Conservation (phyloP, 2,113 vertebrate species). For the Mustela lutreola region DNA sequence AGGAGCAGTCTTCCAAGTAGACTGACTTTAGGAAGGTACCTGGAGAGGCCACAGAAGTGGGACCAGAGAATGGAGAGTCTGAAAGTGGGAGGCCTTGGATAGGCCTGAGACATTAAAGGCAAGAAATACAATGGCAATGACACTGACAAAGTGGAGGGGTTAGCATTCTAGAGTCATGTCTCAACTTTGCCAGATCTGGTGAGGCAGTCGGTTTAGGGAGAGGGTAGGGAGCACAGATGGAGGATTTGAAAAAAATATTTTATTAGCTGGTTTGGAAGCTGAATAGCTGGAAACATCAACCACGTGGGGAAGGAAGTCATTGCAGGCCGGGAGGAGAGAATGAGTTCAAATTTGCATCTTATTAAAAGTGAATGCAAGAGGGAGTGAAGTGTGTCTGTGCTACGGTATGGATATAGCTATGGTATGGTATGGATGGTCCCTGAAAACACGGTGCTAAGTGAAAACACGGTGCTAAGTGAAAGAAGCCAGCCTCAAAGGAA, state of each 20-base stretch:
- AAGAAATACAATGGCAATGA: background rate
- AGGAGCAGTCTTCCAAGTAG: background rate
- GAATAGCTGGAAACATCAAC: background rate
- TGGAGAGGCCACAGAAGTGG: background rate
- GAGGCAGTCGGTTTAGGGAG: background rate
- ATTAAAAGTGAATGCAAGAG: slow-evolving; percentile 34
- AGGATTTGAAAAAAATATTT: background rate
- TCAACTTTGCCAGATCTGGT: background rate
- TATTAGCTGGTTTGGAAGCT: slow-evolving; percentile 16
- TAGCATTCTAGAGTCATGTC: background rate
- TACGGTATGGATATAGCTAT: background rate
- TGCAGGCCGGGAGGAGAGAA: background rate
- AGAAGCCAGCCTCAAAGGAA: slow-evolving; percentile 36
- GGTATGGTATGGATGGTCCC: background rate
- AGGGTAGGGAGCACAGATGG: background rate
- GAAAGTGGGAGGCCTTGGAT: background rate
- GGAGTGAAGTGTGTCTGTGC: background rate
- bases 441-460: background rate
- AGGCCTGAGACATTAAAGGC: background rate
- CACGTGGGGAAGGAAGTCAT: background rate
- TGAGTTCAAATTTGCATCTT: slow-evolving; percentile 8
- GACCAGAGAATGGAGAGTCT: background rate
- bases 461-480: background rate
- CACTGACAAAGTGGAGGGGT: background rate
- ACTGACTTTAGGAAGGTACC: background rate